Percentiles rank a stretch among this genome's conserved stretches.
Evolutionary conservation across 1,140 invertebrate species (phyloP).

Genomic region (Drosophila oshimai): DNA sequence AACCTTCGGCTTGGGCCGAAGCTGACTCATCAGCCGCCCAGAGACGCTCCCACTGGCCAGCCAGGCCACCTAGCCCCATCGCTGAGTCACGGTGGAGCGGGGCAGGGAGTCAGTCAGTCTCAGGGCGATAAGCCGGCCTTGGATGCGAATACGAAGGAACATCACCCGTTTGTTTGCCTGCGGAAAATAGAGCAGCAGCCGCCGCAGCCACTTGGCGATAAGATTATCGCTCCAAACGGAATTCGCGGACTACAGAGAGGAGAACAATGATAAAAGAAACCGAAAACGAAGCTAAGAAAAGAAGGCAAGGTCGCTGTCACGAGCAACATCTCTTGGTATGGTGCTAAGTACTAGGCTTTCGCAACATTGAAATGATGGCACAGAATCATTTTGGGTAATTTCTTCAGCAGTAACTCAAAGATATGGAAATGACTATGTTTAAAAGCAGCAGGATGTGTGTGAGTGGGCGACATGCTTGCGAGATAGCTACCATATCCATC

Average conservation of each 20-base stretch:
- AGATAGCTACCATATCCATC: slow-evolving; percentile 7
- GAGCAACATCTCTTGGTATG: background rate
- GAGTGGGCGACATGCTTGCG: background rate
- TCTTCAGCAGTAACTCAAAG: too few relatives aligned
- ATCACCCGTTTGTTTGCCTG: slow-evolving; percentile 24
- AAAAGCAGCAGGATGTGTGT: background rate
- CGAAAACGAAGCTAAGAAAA: background rate
- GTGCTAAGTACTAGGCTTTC: background rate
- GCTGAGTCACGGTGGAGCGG: slow-evolving; percentile 17
- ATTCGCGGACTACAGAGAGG: background rate
- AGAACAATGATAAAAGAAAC: background rate
- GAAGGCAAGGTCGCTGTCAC: slow-evolving; percentile 13
- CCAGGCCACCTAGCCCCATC: slow-evolving; percentile 1
- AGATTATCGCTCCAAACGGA: slow-evolving; percentile 23
- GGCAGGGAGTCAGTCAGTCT: too few relatives aligned
- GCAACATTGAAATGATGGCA: background rate
- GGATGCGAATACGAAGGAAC: background rate
- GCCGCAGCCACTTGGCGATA: slow-evolving; percentile 9
- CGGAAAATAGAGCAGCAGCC: slow-evolving; percentile 23
- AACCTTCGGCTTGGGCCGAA: background rate
- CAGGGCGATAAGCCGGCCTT: slow-evolving; percentile 2
- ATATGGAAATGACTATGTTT: too few relatives aligned
- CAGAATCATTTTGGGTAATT: too few relatives aligned
- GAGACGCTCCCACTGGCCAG: background rate
- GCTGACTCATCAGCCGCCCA: slow-evolving; percentile 4